Evolutionary conservation across 2,888 invertebrate species (phyloP).

Genomic region (Drosophila testacea): DNA sequence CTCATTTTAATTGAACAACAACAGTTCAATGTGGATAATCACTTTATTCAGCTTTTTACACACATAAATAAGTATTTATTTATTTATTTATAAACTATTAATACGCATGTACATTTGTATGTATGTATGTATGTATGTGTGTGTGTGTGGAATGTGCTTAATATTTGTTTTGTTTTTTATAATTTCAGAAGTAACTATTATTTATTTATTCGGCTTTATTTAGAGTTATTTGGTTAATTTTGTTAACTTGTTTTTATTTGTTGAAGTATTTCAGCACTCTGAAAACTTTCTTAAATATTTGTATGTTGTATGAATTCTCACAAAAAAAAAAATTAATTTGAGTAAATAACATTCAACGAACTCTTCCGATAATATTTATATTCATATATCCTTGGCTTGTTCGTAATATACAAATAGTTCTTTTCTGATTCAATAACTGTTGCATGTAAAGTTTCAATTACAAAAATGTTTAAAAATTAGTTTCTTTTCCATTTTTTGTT

Average conservation of each 20-base stretch:
- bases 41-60: slow-evolving; percentile 54
- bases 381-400: slow-evolving; percentile 4
- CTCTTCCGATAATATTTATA: slow-evolving; percentile 9
- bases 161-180: slow-evolving; percentile 8
- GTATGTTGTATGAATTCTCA: slow-evolving; percentile 17
- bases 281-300: slow-evolving; percentile 22
- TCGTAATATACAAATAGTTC: slow-evolving; percentile 21
- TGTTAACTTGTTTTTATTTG: slow-evolving; percentile 13
- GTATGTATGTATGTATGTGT: slow-evolving; percentile 8
- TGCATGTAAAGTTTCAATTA: slow-evolving; percentile 54
- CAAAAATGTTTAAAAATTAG: slow-evolving; percentile 48
- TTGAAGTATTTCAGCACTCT: slow-evolving; percentile 9
- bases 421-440: slow-evolving; percentile 37
- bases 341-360: slow-evolving; percentile 10
- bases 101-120: slow-evolving; percentile 7
- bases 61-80: slow-evolving; percentile 41
- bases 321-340: slow-evolving; percentile 25
- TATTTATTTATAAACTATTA: slow-evolving; percentile 27
- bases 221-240: slow-evolving; percentile 29
- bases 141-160: slow-evolving; percentile 25
- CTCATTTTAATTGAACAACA: slow-evolving; percentile 1
- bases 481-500: not conserved
- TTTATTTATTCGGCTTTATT: slow-evolving; percentile 15
- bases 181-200: slow-evolving; percentile 31
- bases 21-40: slow-evolving; percentile 27